A percentile compares a stretch with the other conserved stretches of the same genome.
phyloP scores from a whole-genome alignment of 2,797 vertebrate genomes.

The Sebastes oblongus region DNA sequence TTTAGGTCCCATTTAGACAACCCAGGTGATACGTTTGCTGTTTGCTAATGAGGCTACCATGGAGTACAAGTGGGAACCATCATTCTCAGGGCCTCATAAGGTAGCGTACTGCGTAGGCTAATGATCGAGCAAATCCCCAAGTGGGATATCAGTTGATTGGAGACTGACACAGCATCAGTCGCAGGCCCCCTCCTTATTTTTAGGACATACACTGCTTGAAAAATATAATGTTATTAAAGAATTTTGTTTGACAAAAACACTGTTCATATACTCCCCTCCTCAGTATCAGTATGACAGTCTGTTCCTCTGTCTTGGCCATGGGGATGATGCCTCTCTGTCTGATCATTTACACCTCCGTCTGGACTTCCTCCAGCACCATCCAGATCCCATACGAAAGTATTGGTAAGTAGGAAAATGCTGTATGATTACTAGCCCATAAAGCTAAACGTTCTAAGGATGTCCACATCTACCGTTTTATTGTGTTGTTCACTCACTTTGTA shows the following conservation, averaged over 20 bases:
- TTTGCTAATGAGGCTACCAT: not conserved
- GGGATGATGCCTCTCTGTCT: constrained; percentile 99
- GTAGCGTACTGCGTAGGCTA: not conserved
- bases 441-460: not conserved
- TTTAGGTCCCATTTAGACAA: not conserved
- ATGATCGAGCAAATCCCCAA: not conserved
- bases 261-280: not conserved
- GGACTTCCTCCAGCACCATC: constrained; percentile 84
- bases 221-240: not conserved
- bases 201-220: not conserved
- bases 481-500: not conserved
- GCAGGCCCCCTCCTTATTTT: not conserved
- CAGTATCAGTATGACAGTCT: constrained; percentile 97
- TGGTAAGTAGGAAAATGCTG: constrained; percentile 77
- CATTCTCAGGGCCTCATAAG: not conserved
- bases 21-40: not conserved
- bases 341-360: constrained; percentile 88
- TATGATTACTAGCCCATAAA: not conserved
- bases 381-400: constrained; percentile 92
- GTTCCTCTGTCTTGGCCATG: constrained; percentile 93
- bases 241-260: not conserved
- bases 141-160: too few relatives aligned
- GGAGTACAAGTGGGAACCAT: not conserved
- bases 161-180: not conserved
- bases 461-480: not conserved